A percentile compares a stretch with the other conserved stretches of the same genome.
These are phyloP conservation scores for Alethe diademata DNA, from an alignment of 2,113 vertebrate genomes.

Conservation along the genomic window DNA sequence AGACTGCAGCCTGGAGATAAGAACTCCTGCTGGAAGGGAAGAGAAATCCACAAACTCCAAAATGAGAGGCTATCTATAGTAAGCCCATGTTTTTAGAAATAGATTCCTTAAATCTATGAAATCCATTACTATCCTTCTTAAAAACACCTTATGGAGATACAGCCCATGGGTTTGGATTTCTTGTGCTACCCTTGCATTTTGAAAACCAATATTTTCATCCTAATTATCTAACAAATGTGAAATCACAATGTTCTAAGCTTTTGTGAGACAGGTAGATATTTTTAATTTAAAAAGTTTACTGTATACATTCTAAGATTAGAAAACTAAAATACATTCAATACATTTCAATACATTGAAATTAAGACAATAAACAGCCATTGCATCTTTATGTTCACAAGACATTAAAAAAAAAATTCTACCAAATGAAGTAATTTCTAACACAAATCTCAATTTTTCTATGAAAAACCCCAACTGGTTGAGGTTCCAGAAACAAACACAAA, in stretches of 20 bases:
- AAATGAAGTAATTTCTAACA: neutral
- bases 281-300: neutral
- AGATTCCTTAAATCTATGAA: neutral
- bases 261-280: neutral
- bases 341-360: neutral
- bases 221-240: neutral
- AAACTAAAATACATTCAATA: neutral
- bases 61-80: neutral
- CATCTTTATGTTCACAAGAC: neutral
- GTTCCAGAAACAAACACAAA: neutral
- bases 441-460: neutral
- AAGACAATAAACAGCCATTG: neutral
- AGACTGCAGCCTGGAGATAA: neutral
- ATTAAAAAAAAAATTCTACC: neutral
- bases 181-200: neutral
- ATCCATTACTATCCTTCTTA: neutral
- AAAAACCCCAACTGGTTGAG: neutral
- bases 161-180: neutral
- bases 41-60: neutral
- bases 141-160: neutral
- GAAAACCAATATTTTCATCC: neutral
- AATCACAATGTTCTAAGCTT: neutral
- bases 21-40: neutral
- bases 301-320: neutral
- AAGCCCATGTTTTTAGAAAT: neutral